These are phyloP conservation scores for Perizoma affinitatum DNA, from an alignment of 2,888 invertebrate genomes.

Conservation along the genomic window DNA sequence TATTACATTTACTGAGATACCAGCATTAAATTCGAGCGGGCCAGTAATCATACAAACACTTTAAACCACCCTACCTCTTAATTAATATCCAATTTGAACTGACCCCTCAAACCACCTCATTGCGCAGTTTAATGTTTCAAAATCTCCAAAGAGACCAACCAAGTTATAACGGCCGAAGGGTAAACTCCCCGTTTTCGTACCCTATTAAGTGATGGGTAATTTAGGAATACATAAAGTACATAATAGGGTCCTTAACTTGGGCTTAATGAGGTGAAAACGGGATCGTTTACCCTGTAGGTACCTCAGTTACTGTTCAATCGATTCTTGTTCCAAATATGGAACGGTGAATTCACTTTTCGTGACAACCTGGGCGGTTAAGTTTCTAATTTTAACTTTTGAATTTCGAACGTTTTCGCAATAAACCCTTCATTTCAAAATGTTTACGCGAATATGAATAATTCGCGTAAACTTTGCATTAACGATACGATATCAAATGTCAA, in stretches of 20 bases:
- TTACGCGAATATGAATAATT: no score
- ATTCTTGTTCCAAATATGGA: slow-evolving; percentile 40
- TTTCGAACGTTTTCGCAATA: slow-evolving; percentile 8
- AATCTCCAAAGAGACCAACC: slow-evolving; percentile 44
- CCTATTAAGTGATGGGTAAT: slow-evolving; percentile 84
- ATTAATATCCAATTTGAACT: slow-evolving; percentile 53
- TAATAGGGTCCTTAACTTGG: slow-evolving; percentile 81
- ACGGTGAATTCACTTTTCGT: slow-evolving; percentile 23
- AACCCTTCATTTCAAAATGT: no score
- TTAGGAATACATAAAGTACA: slow-evolving; percentile 84
- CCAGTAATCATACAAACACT: slow-evolving; percentile 79
- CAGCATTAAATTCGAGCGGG: slow-evolving; percentile 78
- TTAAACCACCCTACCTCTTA: slow-evolving; percentile 73
- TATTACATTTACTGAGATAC: slow-evolving; percentile 60
- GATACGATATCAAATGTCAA: no score
- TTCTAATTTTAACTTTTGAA: slow-evolving; percentile 13
- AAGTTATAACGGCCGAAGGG: slow-evolving; percentile 58
- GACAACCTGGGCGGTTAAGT: slow-evolving; percentile 18
- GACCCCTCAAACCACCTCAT: slow-evolving; percentile 46
- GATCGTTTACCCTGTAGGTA: slow-evolving; percentile 66
- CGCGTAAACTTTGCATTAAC: no score
- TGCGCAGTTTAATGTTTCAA: slow-evolving; percentile 8
- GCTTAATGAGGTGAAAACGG: slow-evolving; percentile 82
- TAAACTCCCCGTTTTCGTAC: slow-evolving; percentile 67
- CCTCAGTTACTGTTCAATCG: slow-evolving; percentile 60